Base-by-base conservation (phyloP, 2,113 vertebrate genomes). In the Chauna torquata region DNA sequence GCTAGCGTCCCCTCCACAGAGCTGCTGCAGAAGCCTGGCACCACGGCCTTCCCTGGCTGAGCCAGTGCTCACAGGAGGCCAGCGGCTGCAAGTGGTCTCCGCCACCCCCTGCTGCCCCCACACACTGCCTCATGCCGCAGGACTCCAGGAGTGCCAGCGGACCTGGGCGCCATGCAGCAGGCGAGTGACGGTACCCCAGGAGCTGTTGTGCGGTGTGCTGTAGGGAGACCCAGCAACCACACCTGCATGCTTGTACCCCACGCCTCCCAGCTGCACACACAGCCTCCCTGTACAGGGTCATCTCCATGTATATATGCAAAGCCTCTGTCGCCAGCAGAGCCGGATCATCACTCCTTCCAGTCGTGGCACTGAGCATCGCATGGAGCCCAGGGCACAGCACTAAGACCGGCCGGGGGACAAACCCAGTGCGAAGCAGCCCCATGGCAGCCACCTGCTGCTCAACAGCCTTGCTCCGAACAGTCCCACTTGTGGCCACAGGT, bases 51-150 rank as follows among this genome's bases (percentile, higher is more conserved):
- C 38, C 32, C 80, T 1, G 0, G 19, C 1, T 45, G 9, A 77
- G 47, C 3, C 1, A 4, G 80, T 23, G 16, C 68, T 70, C 2
- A 1, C 1, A 12, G 62, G 61, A 64, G 27, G 13, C 52, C 8
- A 10, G 27, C 16, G 11, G 36, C 38, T 40, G 36, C 61, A 18
- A 6, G 7, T 8, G 2, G 23, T 45, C 57, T 75, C 59, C 3
- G 2, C 68, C 50, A 2, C 18, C 12, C 34, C 0, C 57, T n/a
- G 34, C 44, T 28, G 23, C 80, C 0, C 61, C 44, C 0, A 0
- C 40, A 20, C 52, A 25, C 45, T 18, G 27, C n/a, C 16, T 9
- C 0, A 0, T 32, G 16, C 74, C 32, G 22, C 0, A 0, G 77
- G 45, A 78, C 74, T 36, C 19, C 0, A 0, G 78, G 50, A 89